Conservation (phyloP, 92 coral and sea anemone genomes). For the Phenganax marumi region DNA sequence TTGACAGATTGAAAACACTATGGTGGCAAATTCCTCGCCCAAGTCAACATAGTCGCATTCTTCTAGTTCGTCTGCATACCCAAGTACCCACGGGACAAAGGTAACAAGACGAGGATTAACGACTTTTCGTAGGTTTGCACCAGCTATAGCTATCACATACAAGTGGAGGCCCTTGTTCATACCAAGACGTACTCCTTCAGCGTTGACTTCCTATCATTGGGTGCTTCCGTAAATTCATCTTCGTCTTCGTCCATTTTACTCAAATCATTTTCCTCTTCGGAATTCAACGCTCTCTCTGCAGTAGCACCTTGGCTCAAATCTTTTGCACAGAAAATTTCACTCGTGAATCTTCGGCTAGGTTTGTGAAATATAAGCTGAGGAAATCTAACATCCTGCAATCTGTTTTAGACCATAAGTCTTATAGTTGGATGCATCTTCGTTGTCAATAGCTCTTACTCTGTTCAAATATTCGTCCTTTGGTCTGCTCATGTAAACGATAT, state of each 20-base stretch:
- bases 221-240: neutral
- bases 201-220: constrained; percentile 20
- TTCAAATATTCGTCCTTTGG: constrained; percentile 38
- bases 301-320: constrained; percentile 31
- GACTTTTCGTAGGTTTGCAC: constrained; percentile 39
- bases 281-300: constrained; percentile 29
- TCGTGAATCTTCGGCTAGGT: constrained; percentile 37
- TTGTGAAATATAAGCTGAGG: constrained; percentile 54
- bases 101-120: constrained; percentile 43
- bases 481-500: constrained; percentile 15
- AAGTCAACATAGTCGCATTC: constrained; percentile 31
- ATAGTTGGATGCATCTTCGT: constrained; percentile 45
- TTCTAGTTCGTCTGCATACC: constrained; percentile 48
- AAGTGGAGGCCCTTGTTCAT: constrained; percentile 53
- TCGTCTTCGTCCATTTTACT: constrained; percentile 24
- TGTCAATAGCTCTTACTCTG: constrained; percentile 34
- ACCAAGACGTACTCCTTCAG: constrained; percentile 42
- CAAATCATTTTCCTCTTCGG: constrained; percentile 9
- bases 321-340: constrained; percentile 45
- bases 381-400: constrained; percentile 31
- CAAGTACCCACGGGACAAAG: constrained; percentile 49
- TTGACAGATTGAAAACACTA: constrained; percentile 44
- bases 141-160: constrained; percentile 43
- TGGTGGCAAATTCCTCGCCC: constrained; percentile 15
- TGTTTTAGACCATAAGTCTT: constrained; percentile 46